Evolutionary conservation across 2,113 vertebrate species (phyloP).

Genomic region (Vombatus ursinus): DNA sequence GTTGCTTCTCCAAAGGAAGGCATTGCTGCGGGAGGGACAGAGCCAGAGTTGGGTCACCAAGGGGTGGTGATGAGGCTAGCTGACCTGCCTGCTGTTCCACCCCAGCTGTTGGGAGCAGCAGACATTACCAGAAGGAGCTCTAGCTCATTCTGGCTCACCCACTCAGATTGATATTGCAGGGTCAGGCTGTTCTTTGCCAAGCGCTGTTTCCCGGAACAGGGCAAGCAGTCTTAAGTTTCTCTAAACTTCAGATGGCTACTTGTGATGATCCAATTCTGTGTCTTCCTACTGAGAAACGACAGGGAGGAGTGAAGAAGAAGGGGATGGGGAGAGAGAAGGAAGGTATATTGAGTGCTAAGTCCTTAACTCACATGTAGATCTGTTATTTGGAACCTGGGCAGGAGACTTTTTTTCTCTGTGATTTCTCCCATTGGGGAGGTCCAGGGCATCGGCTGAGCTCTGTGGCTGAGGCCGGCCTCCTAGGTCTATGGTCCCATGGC

Average conservation of each 20-base stretch:
- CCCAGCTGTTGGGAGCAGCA: background rate
- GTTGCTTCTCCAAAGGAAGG: background rate
- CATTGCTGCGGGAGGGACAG: background rate
- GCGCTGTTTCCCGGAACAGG: rapidly evolving
- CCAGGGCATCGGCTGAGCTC: background rate
- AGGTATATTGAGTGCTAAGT: background rate
- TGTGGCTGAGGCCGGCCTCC: background rate
- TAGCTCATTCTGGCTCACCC: background rate
- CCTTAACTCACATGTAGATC: background rate
- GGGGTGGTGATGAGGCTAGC: background rate
- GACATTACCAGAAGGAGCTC: background rate
- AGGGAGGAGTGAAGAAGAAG: background rate
- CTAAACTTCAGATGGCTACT: background rate
- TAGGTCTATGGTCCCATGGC: background rate
- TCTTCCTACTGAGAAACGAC: background rate
- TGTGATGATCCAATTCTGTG: background rate
- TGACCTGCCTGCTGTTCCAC: background rate
- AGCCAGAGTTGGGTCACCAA: too few relatives aligned
- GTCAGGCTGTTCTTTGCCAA: background rate
- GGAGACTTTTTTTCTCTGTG: background rate
- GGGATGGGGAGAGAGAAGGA: background rate
- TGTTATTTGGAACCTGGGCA: background rate
- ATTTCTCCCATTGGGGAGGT: background rate
- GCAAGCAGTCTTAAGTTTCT: rapidly evolving
- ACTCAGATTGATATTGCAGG: background rate